Percentiles rank a stretch among this genome's conserved stretches.
phyloP scores from a whole-genome alignment of 2,113 vertebrate genomes.

The Aepyceros melampus region DNA sequence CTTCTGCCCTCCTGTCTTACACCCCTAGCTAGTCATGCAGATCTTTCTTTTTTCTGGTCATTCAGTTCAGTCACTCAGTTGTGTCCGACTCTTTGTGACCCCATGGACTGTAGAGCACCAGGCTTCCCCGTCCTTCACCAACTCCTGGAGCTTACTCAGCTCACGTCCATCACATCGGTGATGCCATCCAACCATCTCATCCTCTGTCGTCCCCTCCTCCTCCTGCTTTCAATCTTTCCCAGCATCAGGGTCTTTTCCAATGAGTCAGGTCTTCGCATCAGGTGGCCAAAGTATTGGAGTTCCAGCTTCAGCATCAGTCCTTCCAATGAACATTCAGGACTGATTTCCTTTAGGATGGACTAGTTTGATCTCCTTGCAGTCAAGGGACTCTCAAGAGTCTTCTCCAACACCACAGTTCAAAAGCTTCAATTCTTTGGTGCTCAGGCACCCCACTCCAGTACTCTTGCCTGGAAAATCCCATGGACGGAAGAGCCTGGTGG shows the following conservation, averaged over 20 bases:
- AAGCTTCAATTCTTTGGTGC: not conserved
- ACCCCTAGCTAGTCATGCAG: not conserved
- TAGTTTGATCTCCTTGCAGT: not conserved
- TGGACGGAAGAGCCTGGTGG: too few relatives aligned
- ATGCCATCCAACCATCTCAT: not conserved
- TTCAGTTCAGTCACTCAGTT: not conserved
- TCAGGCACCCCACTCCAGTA: too few relatives aligned
- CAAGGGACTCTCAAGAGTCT: not conserved
- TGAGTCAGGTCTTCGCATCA: not conserved
- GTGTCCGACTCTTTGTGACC: not conserved
- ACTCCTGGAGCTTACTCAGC: not conserved
- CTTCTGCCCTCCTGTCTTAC: not conserved
- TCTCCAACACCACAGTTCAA: not conserved
- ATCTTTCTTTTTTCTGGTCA: too few relatives aligned
- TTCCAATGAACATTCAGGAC: not conserved
- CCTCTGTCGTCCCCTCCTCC: not conserved
- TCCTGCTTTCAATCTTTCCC: not conserved
- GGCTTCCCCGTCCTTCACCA: not conserved
- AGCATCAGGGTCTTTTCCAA: not conserved
- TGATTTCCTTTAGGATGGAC: not conserved
- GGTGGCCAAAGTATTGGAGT: not conserved
- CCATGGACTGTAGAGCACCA: not conserved
- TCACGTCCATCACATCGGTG: not conserved
- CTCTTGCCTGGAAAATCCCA: too few relatives aligned
- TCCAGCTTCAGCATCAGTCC: not conserved